Evolutionary conservation across 2,888 invertebrate species (phyloP), one percentile per base, ranked within the genome.

Genomic region (Cephus rjabovi): DNA sequence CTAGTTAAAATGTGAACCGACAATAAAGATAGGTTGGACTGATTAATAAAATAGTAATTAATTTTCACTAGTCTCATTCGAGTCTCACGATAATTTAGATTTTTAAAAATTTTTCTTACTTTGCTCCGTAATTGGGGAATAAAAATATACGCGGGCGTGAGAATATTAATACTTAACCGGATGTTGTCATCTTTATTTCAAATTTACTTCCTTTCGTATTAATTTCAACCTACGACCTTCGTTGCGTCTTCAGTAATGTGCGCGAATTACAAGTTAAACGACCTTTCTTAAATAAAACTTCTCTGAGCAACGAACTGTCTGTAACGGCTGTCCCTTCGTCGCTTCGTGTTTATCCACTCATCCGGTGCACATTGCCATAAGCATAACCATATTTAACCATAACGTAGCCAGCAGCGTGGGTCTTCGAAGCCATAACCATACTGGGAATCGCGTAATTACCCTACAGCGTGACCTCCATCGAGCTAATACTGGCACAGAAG

Each of bases 341-440:
- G 15, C 56, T 56, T 56, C 23, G 23, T 56, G 23, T 56, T 56
- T 56, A 71, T 31, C 2, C 71, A 34, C 34, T 34, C 71, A 31
- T 71, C 71, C 71, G 71, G 71, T 23, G 71, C 31, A 71, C 71
- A 0, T 33, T 34, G 35, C 34, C 33, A 74, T 74, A 74, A 56
- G 34, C 35, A 74, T 35, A 35, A 74, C 74, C 74, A 74, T 74
- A 74, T 74, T 74, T 74, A 74, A 74, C 74, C 74, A 35, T 74
- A 74, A 74, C 33, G 74, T 34, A 34, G 30, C 71, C 71, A 31
- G 15, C 34, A 33, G 71, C 71, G 71, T 30, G 30, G 71, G 71
- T 33, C 71, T 71, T 34, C 71, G 31, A 56, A 56, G 56, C 71
- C 34, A 31, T 71, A 34, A 71, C 71, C 71, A 71, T 71, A 71